Base-by-base conservation (phyloP, 2,888 invertebrate species). In the Eupithecia centaureata region DNA sequence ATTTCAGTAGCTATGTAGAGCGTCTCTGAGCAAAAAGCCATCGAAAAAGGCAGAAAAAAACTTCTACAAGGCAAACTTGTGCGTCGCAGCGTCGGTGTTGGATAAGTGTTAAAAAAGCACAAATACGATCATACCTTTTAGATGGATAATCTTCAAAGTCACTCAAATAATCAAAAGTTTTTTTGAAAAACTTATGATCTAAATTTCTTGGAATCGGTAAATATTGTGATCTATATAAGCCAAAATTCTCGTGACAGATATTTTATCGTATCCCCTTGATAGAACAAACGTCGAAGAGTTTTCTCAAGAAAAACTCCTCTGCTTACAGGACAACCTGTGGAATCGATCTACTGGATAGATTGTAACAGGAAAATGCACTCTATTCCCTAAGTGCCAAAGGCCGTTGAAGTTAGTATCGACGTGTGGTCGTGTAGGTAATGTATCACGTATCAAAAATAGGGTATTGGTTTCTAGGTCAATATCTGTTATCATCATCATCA, bases 301-400 rank as follows among this genome's bases (percentile, higher is more conserved):
- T 61, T 32, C 61, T 18, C 58, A 52, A 58, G 64, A 61, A 61
- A 52, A 64, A 35, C 33, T 33, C 13, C 54, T 18, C 10, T 35
- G 13, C 35, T 63, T 33, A 8, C 47, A 7, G 38, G 57, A 35
- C 52, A 56, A 60, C 52, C 60, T 67, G 38, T 60, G 25, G 54
- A 70, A 67, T 64, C 32, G 47, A 56, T 67, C 35, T 61, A 60
- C 25, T 33, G 12, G 28, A 35, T 25, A 32, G 13, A 63, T 68
- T 63, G 28, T 42, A 33, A 70, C 68, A 68, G 42, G 52, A 67
- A 57, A 65, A 61, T 65, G 60, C 67, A 65, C 65, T 71, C 30
- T 68, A 63, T 57, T 51, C 60, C 32, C 13, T 28, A 30, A 18
- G n/a, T 27, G 28, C 35, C 33, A 63, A 35, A 65, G 30, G 57